Evolutionary conservation across 2,888 invertebrate species (phyloP), one percentile per base, ranked within the genome.

Genomic region (Clivina fossor): DNA sequence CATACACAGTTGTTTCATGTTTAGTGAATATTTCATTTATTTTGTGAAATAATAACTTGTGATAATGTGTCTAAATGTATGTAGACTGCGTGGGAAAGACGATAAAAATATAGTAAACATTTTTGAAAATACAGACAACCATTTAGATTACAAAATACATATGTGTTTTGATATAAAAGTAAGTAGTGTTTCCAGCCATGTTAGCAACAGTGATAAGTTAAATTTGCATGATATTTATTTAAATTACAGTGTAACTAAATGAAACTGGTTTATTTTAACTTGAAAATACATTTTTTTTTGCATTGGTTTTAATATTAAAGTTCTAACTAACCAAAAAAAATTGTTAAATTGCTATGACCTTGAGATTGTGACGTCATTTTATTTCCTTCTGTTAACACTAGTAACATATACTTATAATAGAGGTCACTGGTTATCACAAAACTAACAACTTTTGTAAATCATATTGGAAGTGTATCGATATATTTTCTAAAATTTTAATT

Each of bases 11-110:
- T n/a, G n/a, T n/a, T n/a, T n/a, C n/a, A n/a, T n/a, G n/a, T n/a
- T n/a, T n/a, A n/a, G n/a, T n/a, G n/a, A n/a, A n/a, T n/a, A n/a
- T n/a, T n/a, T n/a, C n/a, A n/a, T n/a, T n/a, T n/a, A n/a, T n/a
- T n/a, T n/a, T 11, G 30, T 11, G n/a, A 2, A 30, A 30, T 11
- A 3, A 11, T 4, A 30, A 4, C 15, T 11, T 18, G n/a, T 2
- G 32, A 46, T 32, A 11, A 46, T 46, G 46, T n/a, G 5, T 46
- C 5, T 30, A n/a, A 18, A 18, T 18, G 9, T 47, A 5, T 47
- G 47, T 35, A 53, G 53, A 53, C 19, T 53, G 37, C 44, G 53
- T 53, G 28, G 44, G 24, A 53, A 53, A 35, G 28, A 44, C n/a
- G 30, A 41, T 35, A 24, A 11, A 32, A n/a, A n/a, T n/a, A 20